These are phyloP conservation scores for Tenthredo notha DNA, from an alignment of 2,888 invertebrate species.

Conservation along the genomic window DNA sequence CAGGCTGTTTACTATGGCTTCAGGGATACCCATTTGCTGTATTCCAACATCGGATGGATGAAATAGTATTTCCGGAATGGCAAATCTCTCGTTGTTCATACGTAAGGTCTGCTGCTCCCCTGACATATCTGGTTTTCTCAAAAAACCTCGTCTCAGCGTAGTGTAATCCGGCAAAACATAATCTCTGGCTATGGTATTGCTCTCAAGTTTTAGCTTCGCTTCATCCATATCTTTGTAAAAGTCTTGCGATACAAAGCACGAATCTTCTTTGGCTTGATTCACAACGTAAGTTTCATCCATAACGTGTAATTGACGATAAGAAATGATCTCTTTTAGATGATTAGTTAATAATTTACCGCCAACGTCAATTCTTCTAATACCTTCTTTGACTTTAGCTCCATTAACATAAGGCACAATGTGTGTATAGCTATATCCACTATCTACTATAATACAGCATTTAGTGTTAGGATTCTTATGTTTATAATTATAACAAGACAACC, in stretches of 20 bases:
- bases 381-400: constrained; percentile 82
- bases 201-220: constrained; percentile 82
- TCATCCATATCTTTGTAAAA: constrained; percentile 90
- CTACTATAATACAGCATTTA: constrained; percentile 90
- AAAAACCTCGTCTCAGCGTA: constrained; percentile 89
- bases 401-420: constrained; percentile 95
- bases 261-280: constrained; percentile 98
- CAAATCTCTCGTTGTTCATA: constrained; percentile 96
- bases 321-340: constrained; percentile 97
- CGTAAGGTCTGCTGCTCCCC: constrained; percentile 89
- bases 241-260: constrained; percentile 94
- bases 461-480: constrained; percentile 80
- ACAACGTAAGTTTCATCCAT: constrained; percentile 99
- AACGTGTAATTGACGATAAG: constrained; percentile 97
- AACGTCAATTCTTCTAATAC: constrained; percentile 92
- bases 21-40: constrained; percentile 93
- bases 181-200: constrained; percentile 89
- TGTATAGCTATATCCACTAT: constrained; percentile 97
- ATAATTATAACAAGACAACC: constrained; percentile 88
- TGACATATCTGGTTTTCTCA: constrained; percentile 77
- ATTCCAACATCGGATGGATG: constrained; percentile 97
- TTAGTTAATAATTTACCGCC: constrained; percentile 99
- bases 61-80: constrained; percentile 96
- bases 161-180: constrained; percentile 99
- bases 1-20: constrained; percentile 91